A percentile compares a stretch with the other conserved stretches of the same genome.
These are phyloP conservation scores for Belonocnema kinseyi DNA, from an alignment of 1,140 invertebrate genomes.

Conservation along the genomic window DNA sequence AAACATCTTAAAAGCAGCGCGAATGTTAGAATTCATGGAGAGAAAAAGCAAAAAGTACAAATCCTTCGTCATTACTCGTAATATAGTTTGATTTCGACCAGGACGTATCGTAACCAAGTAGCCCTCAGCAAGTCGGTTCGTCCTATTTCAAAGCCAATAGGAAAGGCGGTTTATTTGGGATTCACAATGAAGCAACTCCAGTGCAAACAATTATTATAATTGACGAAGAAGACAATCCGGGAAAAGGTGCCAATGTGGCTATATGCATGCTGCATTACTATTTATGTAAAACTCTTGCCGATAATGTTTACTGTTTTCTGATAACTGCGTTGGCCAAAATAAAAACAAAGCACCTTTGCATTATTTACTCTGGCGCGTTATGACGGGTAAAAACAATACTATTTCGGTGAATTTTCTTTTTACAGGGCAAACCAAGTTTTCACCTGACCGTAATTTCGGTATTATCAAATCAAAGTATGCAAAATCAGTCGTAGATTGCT, in stretches of 20 bases:
- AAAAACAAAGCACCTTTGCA: background rate
- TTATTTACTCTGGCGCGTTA: background rate
- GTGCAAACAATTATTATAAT: background rate
- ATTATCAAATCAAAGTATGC: too few relatives aligned
- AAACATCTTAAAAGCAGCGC: background rate
- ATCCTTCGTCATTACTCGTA: background rate
- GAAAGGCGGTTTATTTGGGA: background rate
- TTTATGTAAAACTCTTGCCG: background rate
- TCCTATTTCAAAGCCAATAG: constrained; percentile 39
- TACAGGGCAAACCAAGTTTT: background rate
- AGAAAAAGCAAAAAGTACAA: background rate
- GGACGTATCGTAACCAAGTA: background rate
- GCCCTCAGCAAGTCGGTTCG: constrained; percentile 5
- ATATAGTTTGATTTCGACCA: constrained; percentile 9
- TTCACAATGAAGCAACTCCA: background rate
- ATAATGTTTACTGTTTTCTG: background rate
- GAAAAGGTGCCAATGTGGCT: background rate
- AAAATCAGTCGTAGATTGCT: too few relatives aligned
- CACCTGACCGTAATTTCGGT: too few relatives aligned
- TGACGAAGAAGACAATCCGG: background rate
- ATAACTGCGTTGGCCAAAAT: background rate
- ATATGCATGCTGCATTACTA: background rate
- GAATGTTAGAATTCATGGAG: constrained; percentile 6
- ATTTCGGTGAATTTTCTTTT: background rate
- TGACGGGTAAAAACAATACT: background rate